Conservation (phyloP, 1,140 invertebrate species). For the Drosophila persimilis region DNA sequence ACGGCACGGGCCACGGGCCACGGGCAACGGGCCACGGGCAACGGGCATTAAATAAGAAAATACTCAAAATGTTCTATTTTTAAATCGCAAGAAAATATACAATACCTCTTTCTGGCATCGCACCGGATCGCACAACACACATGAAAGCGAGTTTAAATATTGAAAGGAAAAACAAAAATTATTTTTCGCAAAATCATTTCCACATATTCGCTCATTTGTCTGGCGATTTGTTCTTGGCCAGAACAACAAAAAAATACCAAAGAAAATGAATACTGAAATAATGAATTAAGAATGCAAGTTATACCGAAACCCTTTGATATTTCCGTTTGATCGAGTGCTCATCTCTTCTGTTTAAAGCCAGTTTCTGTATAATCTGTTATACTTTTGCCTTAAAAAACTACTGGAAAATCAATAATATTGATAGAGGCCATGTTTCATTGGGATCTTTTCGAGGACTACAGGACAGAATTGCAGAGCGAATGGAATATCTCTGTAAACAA, state of each 20-base stretch:
- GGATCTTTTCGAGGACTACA: too few relatives aligned
- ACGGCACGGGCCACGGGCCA: constrained; percentile 55
- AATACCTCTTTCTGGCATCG: constrained; percentile 25
- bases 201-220: constrained; percentile 47
- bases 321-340: too few relatives aligned
- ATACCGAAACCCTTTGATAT: background rate
- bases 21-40: too few relatives aligned
- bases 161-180: constrained; percentile 29
- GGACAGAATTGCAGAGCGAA: too few relatives aligned
- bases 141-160: constrained; percentile 37
- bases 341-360: too few relatives aligned
- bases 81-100: constrained; percentile 77
- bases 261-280: constrained; percentile 4
- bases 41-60: constrained; percentile 77
- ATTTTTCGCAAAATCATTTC: constrained; percentile 78
- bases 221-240: constrained; percentile 45
- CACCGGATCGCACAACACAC: constrained; percentile 22
- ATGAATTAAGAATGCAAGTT: constrained; percentile 8
- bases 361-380: too few relatives aligned
- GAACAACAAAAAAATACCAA: constrained; percentile 4
- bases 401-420: too few relatives aligned
- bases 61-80: constrained; percentile 76
- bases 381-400: too few relatives aligned
- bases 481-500: too few relatives aligned
- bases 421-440: too few relatives aligned